phyloP scores from a whole-genome alignment of 2,888 invertebrate genomes.

The Ganaspis brasiliensis region DNA sequence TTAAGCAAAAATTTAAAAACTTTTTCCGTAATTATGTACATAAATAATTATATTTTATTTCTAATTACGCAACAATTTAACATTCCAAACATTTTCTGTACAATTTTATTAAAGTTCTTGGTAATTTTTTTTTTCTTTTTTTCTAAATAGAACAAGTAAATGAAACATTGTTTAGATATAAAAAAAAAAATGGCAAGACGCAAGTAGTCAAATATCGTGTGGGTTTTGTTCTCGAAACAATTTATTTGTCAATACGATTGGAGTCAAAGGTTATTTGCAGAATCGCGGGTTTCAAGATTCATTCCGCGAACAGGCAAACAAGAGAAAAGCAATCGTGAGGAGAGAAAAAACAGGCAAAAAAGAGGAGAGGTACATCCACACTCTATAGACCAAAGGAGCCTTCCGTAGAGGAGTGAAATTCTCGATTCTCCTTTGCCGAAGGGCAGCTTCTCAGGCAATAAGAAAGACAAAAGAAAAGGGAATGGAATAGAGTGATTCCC shows the following conservation, averaged over 20 bases:
- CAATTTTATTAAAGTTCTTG: too few species aligned
- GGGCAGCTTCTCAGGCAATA: slow-evolving; percentile 33
- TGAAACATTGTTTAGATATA: too few species aligned
- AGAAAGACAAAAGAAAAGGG: slow-evolving; percentile 28
- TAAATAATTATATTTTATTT: too few species aligned
- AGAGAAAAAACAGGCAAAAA: not conserved
- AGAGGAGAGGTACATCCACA: not conserved
- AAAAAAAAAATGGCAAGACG: too few species aligned
- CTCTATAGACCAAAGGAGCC: slow-evolving; percentile 2
- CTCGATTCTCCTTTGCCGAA: slow-evolving; percentile 31
- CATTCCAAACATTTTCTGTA: too few species aligned
- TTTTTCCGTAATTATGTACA: too few species aligned
- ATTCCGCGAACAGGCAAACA: slow-evolving; percentile 40
- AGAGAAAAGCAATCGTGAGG: slow-evolving; percentile 24
- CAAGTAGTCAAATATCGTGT: too few species aligned
- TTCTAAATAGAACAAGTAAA: too few species aligned
- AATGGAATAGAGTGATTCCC: slow-evolving; percentile 57
- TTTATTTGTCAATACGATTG: slow-evolving; percentile 27
- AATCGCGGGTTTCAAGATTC: slow-evolving; percentile 37
- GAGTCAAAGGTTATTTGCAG: slow-evolving; percentile 37
- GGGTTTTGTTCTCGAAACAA: not conserved
- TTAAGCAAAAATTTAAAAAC: not conserved
- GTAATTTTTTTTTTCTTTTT: too few species aligned
- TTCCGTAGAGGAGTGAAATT: slow-evolving; percentile 38
- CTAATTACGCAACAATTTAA: too few species aligned